Evolutionary conservation across 2,888 invertebrate genomes (phyloP).

Genomic region (Ichneumon xanthorius): DNA sequence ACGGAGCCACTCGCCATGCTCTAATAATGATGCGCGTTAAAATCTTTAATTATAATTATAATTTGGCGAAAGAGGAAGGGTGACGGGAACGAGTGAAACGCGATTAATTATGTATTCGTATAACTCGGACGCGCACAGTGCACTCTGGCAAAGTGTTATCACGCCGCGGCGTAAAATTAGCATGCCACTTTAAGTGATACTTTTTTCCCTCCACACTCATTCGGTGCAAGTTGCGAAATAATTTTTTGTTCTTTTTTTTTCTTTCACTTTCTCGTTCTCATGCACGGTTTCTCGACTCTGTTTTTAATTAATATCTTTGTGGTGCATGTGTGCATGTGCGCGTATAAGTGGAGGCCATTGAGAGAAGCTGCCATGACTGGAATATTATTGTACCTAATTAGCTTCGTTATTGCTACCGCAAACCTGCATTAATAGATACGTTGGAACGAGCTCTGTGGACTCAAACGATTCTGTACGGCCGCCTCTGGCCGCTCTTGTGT

Average conservation of each 20-base stretch:
- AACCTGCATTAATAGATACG: conserved; percentile 68
- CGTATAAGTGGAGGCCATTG: conserved; percentile 49
- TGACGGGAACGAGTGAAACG: conserved; percentile 15
- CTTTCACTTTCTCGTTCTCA: not conserved
- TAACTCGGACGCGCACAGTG: conserved; percentile 7
- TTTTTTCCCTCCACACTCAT: not conserved
- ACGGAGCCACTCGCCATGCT: conserved; percentile 8
- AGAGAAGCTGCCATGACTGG: conserved; percentile 50
- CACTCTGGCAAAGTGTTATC: conserved; percentile 23
- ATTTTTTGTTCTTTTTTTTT: not conserved
- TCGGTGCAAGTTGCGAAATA: conserved; percentile 19
- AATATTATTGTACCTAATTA: conserved; percentile 70
- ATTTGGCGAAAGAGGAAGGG: conserved; percentile 32
- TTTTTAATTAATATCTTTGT: conserved; percentile 58
- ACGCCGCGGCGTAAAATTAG: conserved; percentile 32
- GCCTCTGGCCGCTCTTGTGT: conserved; percentile 30
- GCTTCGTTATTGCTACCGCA: conserved; percentile 68
- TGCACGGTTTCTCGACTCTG: not conserved
- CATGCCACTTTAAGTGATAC: conserved; percentile 32
- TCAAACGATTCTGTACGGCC: conserved; percentile 44
- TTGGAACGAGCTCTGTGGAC: conserved; percentile 44
- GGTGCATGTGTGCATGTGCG: not conserved
- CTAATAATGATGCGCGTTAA: conserved; percentile 38
- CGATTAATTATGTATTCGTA: conserved; percentile 55
- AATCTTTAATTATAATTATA: conserved; percentile 60